These are phyloP conservation scores for Andrena flavipes DNA, from an alignment of 2,888 invertebrate genomes.

Conservation along the genomic window DNA sequence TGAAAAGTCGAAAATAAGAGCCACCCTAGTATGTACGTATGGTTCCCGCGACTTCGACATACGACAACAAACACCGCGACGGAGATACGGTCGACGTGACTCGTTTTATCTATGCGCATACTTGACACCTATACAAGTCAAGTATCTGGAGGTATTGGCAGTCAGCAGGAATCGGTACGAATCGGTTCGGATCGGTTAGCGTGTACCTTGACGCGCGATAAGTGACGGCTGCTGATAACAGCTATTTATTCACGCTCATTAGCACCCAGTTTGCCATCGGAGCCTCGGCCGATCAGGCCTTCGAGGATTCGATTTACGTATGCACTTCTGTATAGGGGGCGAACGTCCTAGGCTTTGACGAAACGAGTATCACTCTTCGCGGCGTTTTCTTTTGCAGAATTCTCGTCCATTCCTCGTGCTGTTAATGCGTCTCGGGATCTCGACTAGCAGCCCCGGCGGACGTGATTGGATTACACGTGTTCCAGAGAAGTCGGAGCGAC, in stretches of 20 bases:
- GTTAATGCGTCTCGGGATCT: background rate
- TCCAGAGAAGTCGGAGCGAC: background rate
- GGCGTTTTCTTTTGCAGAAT: background rate
- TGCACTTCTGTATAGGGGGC: background rate
- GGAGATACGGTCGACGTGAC: slow-evolving; percentile 58
- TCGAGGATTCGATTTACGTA: background rate
- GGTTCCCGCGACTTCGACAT: slow-evolving; percentile 39
- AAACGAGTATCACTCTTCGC: too few relatives aligned
- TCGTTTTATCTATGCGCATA: slow-evolving; percentile 70
- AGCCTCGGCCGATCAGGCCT: background rate
- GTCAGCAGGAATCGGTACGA: slow-evolving; percentile 43
- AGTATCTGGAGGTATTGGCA: slow-evolving; percentile 64
- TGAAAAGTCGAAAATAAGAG: too few relatives aligned
- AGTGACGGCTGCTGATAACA: slow-evolving; percentile 45
- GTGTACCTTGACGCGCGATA: slow-evolving; percentile 44
- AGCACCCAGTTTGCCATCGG: slow-evolving; percentile 4
- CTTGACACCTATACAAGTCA: slow-evolving; percentile 68
- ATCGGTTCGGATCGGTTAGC: background rate
- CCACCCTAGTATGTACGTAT: too few relatives aligned
- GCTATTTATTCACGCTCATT: slow-evolving; percentile 42
- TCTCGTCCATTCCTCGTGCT: background rate
- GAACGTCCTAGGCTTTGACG: background rate
- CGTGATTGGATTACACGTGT: slow-evolving; percentile 36
- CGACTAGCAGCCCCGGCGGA: slow-evolving; percentile 8
- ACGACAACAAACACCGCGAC: background rate